Evolutionary conservation across 2,113 vertebrate genomes (phyloP), one percentile per base, ranked within the genome.

Genomic region (Oryzias melastigma): DNA sequence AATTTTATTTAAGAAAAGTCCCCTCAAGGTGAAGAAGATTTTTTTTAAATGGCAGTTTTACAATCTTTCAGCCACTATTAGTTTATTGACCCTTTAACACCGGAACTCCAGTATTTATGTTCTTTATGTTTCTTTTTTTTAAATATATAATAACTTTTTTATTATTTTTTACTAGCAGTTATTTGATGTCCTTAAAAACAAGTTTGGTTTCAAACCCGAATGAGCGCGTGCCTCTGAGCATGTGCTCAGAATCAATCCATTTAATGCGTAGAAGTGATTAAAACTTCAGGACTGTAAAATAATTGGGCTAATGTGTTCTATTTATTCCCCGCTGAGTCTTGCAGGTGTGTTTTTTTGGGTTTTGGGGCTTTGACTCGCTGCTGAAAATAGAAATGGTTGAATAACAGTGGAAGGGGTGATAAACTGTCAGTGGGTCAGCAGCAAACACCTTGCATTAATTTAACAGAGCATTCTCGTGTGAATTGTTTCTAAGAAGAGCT

Each of bases 191-290:
- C 13, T 18, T 18, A 10, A 19, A 57, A 24, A 44, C 5, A 15
- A 5, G 2, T 12, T 48, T 22, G 14, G 8, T 63, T 16, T 10
- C 6, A 20, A 7, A 62, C 18, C 16, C 10, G n/a, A n/a, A 3
- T 54, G 14, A 48, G 43, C 27, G 14, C 27, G 19, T 40, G 27
- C 15, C 5, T 54, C n/a, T 40, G 13, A 24, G 18, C 43, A 16
- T 53, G 20, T 49, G 52, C 50, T 50, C 51, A 44, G 10, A 62
- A 27, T 69, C 40, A 51, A 56, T 62, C 48, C 60, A 27, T 14
- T 52, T 58, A n/a, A 52, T 71, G 22, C 42, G 14, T 46, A 22
- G 10, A 10, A 46, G 7, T 62, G 45, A 62, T 69, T 56, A 62
- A 50, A 68, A 56, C 44, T 25, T 55, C 55, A 24, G 18, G 42